Base-by-base conservation (phyloP, 2,113 vertebrate species). In the Odontesthes bonariensis region DNA sequence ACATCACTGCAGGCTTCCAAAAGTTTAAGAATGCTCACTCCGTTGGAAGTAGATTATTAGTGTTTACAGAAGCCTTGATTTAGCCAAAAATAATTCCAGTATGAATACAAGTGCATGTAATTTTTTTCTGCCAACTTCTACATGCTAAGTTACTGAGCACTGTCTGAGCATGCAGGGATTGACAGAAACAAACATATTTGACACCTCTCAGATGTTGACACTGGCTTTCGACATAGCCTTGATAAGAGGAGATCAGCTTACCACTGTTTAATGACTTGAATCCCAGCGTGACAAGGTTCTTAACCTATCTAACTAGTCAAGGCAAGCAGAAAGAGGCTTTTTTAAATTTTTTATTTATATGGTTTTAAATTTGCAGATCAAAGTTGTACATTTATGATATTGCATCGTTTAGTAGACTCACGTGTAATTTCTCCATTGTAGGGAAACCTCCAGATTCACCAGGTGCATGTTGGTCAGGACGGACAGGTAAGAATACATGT, bases 371-470 rank as follows among this genome's bases (percentile, higher is more conserved):
- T 19, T 49, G 46, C 46, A 49, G 46, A 13, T 19, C 19, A 49
- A 19, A 49, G 9, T n/a, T 19, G 46, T 19, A 13, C 5, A n/a
- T 19, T 38, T 38, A n/a, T 3, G 1, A n/a, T 19, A 2, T 19
- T 46, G 40, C 44, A 17, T 49, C 4, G 8, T n/a, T 44, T 14
- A 31, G 53, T 62, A 55, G 23, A 63, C 38, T 84, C 22, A 75
- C 27, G 3, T 69, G 0, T 61, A 3, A 20, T 53, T 84, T 88
- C 17, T 42, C 22, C 65, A 2, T 87, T 77, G 88, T 91, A 99
- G 98, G 98, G 98, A 52, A 99, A 99, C 78, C 93, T 99, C 35
- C 98, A 99, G 94, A 99, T 99, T 55, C 98, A 99, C 88, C 97
- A 99, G 74, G 96, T 98, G 8, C 96, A 97, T 0, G 97, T 99